Conservation (phyloP, 2,888 invertebrate genomes). For the Heliconius charithonia region DNA sequence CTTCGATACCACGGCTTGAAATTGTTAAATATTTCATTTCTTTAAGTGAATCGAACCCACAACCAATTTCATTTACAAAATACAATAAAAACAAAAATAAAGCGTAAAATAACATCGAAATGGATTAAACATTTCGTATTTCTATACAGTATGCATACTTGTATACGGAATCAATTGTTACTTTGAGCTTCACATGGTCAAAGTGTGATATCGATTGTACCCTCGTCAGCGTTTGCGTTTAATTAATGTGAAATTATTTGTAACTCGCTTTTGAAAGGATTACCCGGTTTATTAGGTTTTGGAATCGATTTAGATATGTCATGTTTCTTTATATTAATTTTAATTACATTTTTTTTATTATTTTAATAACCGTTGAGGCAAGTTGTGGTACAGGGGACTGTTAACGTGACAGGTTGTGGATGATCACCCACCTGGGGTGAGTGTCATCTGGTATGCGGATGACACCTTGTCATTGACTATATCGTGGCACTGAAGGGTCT, state of each 20-base stretch:
- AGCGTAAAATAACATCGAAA: background rate
- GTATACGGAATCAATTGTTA: slow-evolving; percentile 12
- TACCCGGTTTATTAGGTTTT: slow-evolving; percentile 11
- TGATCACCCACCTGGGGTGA: no score
- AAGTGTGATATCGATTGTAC: slow-evolving; percentile 19
- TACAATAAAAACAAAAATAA: background rate
- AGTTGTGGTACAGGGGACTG: background rate
- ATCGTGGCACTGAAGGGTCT: no score
- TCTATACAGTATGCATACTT: background rate
- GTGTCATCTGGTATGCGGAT: no score
- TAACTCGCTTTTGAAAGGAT: slow-evolving; percentile 30
- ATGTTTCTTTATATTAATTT: background rate
- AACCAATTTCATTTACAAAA: background rate
- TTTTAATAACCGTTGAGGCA: no score
- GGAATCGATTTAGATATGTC: slow-evolving; percentile 1
- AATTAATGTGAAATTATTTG: slow-evolving; percentile 45
- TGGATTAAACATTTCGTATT: background rate
- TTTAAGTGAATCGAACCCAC: no score
- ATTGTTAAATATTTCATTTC: background rate
- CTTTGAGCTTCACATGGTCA: background rate
- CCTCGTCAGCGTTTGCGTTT: slow-evolving; percentile 48
- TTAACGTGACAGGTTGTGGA: no score
- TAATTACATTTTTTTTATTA: background rate
- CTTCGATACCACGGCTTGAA: no score
- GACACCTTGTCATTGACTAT: no score